phyloP scores from a whole-genome alignment of 2,797 vertebrate species.

The Microchirus variegatus region DNA sequence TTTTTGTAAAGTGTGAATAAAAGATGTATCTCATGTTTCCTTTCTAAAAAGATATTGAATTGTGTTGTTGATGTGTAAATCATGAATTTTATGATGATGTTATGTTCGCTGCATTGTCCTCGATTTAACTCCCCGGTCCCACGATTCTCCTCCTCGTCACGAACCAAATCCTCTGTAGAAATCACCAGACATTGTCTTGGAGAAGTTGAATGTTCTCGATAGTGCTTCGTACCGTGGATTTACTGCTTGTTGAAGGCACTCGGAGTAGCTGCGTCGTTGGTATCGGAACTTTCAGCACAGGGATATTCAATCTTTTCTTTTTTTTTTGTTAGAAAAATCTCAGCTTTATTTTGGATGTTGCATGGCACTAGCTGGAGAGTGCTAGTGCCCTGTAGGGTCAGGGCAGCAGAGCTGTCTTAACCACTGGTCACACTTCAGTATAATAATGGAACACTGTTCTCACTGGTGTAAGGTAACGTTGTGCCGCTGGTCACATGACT shows the following conservation, averaged over 20 bases:
- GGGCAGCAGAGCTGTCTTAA: slow-evolving; percentile 64
- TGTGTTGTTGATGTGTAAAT: slow-evolving; percentile 91
- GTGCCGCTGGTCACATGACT: slow-evolving; percentile 61
- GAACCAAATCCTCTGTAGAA: slow-evolving; percentile 73
- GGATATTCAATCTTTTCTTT: slow-evolving; percentile 40
- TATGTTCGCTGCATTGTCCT: slow-evolving; percentile 60
- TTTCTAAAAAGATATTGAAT: slow-evolving; percentile 86
- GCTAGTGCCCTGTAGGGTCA: slow-evolving; percentile 57
- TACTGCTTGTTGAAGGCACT: slow-evolving; percentile 5
- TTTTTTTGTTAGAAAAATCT: slow-evolving; percentile 23
- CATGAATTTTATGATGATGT: slow-evolving; percentile 81
- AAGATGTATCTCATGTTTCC: slow-evolving; percentile 94
- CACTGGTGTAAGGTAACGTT: slow-evolving; percentile 61
- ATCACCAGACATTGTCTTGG: slow-evolving; percentile 32
- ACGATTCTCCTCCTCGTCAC: slow-evolving; percentile 35
- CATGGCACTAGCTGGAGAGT: slow-evolving; percentile 62
- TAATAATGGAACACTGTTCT: slow-evolving; percentile 54
- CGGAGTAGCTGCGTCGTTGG: slow-evolving; percentile 18
- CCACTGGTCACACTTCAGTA: slow-evolving; percentile 60
- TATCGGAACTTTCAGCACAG: slow-evolving; percentile 43
- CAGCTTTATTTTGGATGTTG: slow-evolving; percentile 70
- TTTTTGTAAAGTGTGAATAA: slow-evolving; percentile 97
- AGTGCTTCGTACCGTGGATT: slow-evolving; percentile 38
- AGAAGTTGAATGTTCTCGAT: slow-evolving; percentile 49
- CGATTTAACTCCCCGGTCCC: slow-evolving; percentile 29